Evolutionary conservation across 1,140 invertebrate species (phyloP).

Genomic region (Aphidius gifuensis): DNA sequence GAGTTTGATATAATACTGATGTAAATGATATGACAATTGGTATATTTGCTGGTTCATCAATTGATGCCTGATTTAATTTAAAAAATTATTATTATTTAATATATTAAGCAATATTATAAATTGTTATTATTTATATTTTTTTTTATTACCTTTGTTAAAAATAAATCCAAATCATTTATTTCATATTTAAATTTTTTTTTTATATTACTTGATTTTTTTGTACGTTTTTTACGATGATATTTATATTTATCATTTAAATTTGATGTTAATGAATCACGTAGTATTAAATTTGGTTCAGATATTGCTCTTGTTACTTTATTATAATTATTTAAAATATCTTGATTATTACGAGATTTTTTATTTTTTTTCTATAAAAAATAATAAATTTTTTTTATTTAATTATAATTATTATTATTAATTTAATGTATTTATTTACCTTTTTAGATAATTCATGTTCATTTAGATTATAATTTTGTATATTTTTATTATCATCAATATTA

Average conservation of each 20-base stretch:
- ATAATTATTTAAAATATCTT: conserved; percentile 19
- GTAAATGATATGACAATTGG: conserved; percentile 75
- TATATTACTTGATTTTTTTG: conserved; percentile 35
- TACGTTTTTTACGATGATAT: conserved; percentile 37
- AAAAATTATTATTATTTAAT: conserved; percentile 19
- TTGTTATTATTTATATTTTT: conserved; percentile 17
- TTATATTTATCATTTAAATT: conserved; percentile 35
- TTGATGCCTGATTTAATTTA: conserved; percentile 59
- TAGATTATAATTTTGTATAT: conserved; percentile 33
- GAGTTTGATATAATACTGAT: conserved; percentile 71
- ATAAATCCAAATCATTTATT: conserved; percentile 70
- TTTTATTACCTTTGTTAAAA: conserved; percentile 63
- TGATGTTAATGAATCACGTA: conserved; percentile 32
- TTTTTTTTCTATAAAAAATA: conserved; percentile 29
- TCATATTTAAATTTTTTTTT: conserved; percentile 65
- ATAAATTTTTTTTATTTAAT: conserved; percentile 21
- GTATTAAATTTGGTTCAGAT: conserved; percentile 41
- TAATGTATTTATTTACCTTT: conserved; percentile 26
- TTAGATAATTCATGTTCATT: conserved; percentile 31
- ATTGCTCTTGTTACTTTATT: conserved; percentile 42
- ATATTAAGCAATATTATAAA: neutral
- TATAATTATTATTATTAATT: conserved; percentile 15
- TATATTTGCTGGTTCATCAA: conserved; percentile 74
- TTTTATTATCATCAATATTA: conserved; percentile 31
- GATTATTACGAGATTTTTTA: neutral